Base-by-base conservation (phyloP, 2,888 invertebrate species). In the Parapristionchus giblindavisi region DNA sequence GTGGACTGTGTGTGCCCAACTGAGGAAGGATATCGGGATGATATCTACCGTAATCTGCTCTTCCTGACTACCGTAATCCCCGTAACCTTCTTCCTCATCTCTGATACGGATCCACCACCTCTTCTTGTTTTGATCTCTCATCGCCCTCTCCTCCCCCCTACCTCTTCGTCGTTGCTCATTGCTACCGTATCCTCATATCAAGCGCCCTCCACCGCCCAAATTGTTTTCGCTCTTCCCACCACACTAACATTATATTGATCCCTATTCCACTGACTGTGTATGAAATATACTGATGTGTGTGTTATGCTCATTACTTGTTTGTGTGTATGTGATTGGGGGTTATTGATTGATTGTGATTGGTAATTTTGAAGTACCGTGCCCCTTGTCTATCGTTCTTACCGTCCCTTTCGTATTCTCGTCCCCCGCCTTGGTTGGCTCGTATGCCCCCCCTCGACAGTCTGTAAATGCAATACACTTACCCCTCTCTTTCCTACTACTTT, bases 231-330 rank as follows among this genome's bases (percentile, higher is more conserved):
- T 43, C 43, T 8, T 43, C 17, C 17, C 43, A 43, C 43, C 5
- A 11, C 24, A 4, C 52, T n/a, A 5, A 5, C 52, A 21, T 24
- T 52, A n/a, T 21, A 60, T 24, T n/a, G 32, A 34, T 24, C 60
- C 32, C 29, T 58, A 0, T 58, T 58, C 32, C 63, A 65, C 63
- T 65, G 14, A 65, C 36, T 65, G 63, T 65, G 63, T 65, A 65
- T 65, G 43, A 65, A 65, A 65, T 65, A 65, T 65, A 65, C 63
- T 65, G 63, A 61, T 61, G 61, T 61, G 63, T 27, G 38, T 65
- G 63, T 43, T 65, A 24, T 52, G 43, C 17, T 29, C 4, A 43
- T 43, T 2, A 21, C 21, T 29, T 6, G 27, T 32, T 60, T 65
- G 63, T 43, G 3, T 29, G 27, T 40, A 32, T 63, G 63, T 65